Percentiles rank a stretch among this genome's conserved stretches.
Evolutionary conservation across 92 coral and sea anemone genomes (phyloP).

Genomic region (Phenganax subtilis): DNA sequence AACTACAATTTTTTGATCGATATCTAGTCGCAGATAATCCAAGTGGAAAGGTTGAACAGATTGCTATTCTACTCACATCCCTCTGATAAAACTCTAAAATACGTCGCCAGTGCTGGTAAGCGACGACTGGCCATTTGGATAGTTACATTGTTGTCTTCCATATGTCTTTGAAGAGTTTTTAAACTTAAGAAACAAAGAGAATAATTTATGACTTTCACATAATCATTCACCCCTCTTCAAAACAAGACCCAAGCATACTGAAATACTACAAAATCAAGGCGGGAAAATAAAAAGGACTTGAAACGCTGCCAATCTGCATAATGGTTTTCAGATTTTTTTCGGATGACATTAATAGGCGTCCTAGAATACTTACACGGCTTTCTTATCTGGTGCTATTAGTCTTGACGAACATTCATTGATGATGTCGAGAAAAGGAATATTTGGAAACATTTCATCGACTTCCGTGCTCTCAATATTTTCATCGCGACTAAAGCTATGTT

Average conservation of each 20-base stretch:
- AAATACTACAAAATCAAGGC: too few relatives aligned
- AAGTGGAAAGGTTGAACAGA: background rate
- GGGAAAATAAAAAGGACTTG: too few relatives aligned
- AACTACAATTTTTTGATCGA: too few relatives aligned
- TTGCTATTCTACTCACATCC: background rate
- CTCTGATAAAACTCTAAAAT: background rate
- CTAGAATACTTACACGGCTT: slow-evolving; percentile 76
- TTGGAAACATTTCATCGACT: slow-evolving; percentile 52
- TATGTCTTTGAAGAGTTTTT: background rate
- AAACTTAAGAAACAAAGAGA: background rate
- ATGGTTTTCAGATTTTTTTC: background rate
- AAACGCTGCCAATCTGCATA: background rate
- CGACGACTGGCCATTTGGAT: background rate
- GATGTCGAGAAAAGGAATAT: slow-evolving; percentile 76
- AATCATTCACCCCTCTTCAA: background rate
- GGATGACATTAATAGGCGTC: too few relatives aligned
- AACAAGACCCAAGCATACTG: too few relatives aligned
- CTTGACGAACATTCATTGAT: slow-evolving; percentile 74
- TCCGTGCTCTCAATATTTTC: slow-evolving; percentile 44
- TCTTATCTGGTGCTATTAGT: slow-evolving; percentile 77
- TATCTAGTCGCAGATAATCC: too few relatives aligned
- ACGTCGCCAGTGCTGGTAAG: background rate
- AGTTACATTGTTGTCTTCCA: background rate
- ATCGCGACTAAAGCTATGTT: slow-evolving; percentile 53
- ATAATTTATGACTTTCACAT: background rate